Evolutionary conservation across 2,888 invertebrate genomes (phyloP).

Genomic region (Drosophila heteroneura): DNA sequence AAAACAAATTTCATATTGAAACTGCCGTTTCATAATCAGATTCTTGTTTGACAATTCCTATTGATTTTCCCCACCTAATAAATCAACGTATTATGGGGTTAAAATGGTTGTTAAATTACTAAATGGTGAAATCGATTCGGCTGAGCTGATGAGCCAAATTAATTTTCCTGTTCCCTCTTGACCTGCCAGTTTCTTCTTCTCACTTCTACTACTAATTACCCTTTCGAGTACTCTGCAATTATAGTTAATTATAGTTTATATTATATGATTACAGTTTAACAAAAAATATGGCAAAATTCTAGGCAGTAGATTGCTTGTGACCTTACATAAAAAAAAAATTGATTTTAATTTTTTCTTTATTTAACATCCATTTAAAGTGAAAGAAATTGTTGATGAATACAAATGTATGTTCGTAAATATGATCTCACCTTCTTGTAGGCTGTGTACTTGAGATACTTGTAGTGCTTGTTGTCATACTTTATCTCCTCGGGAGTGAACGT

Average conservation of each 20-base stretch:
- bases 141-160: not conserved
- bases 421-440: conserved; percentile 88
- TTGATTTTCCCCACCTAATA: not conserved
- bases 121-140: not conserved
- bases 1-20: not conserved
- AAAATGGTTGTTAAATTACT: not conserved
- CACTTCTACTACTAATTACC: not conserved
- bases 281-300: not conserved
- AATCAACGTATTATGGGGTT: not conserved
- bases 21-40: not conserved
- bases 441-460: conserved; percentile 91
- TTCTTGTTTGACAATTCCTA: not conserved
- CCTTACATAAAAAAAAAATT: not conserved
- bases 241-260: too few relatives aligned
- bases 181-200: not conserved
- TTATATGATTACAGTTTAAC: not conserved
- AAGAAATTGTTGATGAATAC: not conserved
- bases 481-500: conserved; percentile 91
- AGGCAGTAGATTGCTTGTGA: not conserved
- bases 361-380: not conserved
- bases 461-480: conserved; percentile 92
- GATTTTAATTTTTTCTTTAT: not conserved
- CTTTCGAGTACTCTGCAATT: not conserved
- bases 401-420: not conserved
- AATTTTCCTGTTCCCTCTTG: not conserved